phyloP scores from a whole-genome alignment of 2,888 invertebrate genomes.

The Sarcophaga rosellei region DNA sequence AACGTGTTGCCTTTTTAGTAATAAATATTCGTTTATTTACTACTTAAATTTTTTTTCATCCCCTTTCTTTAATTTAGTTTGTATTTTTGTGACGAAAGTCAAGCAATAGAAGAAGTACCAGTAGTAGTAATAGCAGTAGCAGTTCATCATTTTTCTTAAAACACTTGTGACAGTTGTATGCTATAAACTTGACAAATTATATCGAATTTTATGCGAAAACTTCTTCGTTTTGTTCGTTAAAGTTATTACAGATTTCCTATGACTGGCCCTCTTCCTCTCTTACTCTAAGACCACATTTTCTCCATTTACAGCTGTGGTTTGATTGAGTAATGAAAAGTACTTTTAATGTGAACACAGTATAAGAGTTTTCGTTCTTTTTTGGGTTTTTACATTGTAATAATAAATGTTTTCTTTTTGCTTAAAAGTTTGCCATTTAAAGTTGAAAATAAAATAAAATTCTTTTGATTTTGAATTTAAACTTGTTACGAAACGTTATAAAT shows the following conservation, averaged over 20 bases:
- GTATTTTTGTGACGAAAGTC: too few species aligned
- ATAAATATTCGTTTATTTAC: too few species aligned
- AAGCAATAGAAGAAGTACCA: too few species aligned
- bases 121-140: background rate
- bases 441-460: background rate
- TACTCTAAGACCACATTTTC: background rate
- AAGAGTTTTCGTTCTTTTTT: background rate
- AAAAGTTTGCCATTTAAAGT: constrained; percentile 32
- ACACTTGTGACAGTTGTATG: constrained; percentile 61
- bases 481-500: background rate
- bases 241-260: constrained; percentile 43
- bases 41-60: too few species aligned
- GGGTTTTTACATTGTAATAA: constrained; percentile 15
- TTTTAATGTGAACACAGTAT: background rate
- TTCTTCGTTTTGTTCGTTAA: constrained; percentile 34
- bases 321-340: constrained; percentile 14
- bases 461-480: constrained; percentile 23
- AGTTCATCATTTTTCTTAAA: constrained; percentile 60
- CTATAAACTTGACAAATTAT: constrained; percentile 65
- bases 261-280: background rate
- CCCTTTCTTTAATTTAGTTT: too few species aligned
- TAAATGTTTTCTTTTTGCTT: constrained; percentile 22
- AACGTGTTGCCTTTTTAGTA: too few species aligned
- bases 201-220: constrained; percentile 66
- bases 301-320: constrained; percentile 33